These are phyloP conservation scores for Thalassarche chlororhynchos DNA, from an alignment of 2,113 vertebrate species.

Conservation along the genomic window DNA sequence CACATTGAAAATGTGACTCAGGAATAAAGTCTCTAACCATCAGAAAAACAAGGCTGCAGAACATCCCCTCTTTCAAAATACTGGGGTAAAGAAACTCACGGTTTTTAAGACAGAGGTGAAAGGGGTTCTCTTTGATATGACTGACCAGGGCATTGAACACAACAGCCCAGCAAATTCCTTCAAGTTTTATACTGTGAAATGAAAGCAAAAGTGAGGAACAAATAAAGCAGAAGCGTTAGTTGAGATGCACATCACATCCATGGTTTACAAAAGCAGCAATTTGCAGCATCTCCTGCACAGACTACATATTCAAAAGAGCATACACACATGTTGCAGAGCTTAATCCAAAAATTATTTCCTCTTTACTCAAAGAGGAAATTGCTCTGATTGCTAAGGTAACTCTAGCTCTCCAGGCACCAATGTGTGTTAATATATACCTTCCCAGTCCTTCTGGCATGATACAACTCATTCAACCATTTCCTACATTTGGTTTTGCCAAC, in stretches of 20 bases:
- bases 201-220: neutral
- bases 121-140: neutral
- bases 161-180: neutral
- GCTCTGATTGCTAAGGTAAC: neutral
- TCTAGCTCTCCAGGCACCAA: neutral
- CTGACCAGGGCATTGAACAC: neutral
- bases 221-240: neutral
- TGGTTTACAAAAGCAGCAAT: neutral
- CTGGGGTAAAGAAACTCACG: neutral
- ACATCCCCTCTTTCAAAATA: neutral
- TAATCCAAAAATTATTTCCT: constrained; percentile 17
- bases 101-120: neutral
- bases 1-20: neutral
- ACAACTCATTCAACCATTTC: neutral
- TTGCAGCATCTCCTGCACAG: neutral
- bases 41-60: neutral
- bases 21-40: neutral
- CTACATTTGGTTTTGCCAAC: neutral
- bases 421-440: neutral
- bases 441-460: neutral
- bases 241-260: neutral
- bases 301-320: neutral
- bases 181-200: neutral
- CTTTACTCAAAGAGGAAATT: neutral
- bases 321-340: neutral